These are phyloP conservation scores for Vireo griseus DNA, from an alignment of 2,797 vertebrate species.

Conservation along the genomic window DNA sequence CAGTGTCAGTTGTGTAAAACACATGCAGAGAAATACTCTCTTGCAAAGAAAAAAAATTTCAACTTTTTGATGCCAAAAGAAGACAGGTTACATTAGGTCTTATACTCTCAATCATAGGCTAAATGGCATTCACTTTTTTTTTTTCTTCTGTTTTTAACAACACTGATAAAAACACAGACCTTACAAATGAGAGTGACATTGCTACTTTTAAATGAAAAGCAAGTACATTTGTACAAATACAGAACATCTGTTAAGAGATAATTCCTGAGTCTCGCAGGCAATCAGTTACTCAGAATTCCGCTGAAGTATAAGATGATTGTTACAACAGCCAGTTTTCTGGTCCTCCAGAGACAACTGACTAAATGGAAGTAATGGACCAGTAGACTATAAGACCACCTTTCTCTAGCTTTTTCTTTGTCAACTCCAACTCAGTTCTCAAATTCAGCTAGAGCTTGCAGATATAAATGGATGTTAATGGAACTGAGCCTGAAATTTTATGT, in stretches of 20 bases:
- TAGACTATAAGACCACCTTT: not conserved
- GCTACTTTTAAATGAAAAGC: not conserved
- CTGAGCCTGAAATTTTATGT: not conserved
- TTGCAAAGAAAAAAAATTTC: not conserved
- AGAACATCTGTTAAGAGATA: not conserved
- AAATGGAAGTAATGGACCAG: not conserved
- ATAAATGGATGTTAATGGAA: not conserved
- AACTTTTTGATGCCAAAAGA: not conserved
- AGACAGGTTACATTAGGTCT: not conserved
- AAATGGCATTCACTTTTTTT: not conserved
- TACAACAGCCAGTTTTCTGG: not conserved
- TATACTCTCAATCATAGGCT: not conserved
- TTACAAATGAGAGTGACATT: not conserved
- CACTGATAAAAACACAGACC: not conserved
- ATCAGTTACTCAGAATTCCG: not conserved
- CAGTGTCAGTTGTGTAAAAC: not conserved
- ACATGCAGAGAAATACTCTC: not conserved
- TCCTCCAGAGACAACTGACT: not conserved
- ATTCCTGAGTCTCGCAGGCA: not conserved
- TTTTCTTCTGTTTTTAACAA: not conserved
- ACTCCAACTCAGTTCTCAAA: not conserved
- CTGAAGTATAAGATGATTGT: not conserved
- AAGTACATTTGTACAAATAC: not conserved
- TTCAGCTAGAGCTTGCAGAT: not conserved
- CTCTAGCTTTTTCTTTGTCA: not conserved